These are phyloP conservation scores for Belonocnema kinseyi DNA, from an alignment of 1,140 invertebrate genomes.

Conservation along the genomic window DNA sequence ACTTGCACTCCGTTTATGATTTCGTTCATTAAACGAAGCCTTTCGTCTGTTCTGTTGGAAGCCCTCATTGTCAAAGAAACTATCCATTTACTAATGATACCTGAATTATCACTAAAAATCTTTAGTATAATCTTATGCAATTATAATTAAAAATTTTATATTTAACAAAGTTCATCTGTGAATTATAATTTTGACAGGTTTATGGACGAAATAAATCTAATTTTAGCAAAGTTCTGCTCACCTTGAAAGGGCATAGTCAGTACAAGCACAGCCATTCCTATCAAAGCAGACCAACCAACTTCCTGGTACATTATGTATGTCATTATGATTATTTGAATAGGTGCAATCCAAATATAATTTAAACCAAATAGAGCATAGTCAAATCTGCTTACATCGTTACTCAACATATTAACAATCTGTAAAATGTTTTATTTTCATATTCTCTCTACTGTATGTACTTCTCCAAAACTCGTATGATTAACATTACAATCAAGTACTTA, in stretches of 20 bases:
- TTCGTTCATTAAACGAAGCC: no score
- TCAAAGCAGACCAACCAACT: slow-evolving; percentile 84
- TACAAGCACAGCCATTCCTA: slow-evolving; percentile 84
- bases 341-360: slow-evolving; percentile 89
- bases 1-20: no score
- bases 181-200: neutral
- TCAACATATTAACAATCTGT: slow-evolving; percentile 93
- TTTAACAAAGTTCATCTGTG: neutral
- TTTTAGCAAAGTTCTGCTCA: no score
- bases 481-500: no score
- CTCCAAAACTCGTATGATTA: no score
- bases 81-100: no score
- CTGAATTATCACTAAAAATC: no score
- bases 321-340: slow-evolving; percentile 85
- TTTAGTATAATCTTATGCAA: neutral
- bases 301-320: slow-evolving; percentile 86
- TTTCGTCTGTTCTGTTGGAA: no score
- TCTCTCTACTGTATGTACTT: no score
- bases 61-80: no score
- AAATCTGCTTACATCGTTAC: slow-evolving; percentile 89
- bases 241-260: slow-evolving; percentile 62
- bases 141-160: neutral
- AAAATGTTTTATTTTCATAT: slow-evolving; percentile 69
- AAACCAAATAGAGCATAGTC: slow-evolving; percentile 82
- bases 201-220: no score